A percentile compares a stretch with the other conserved stretches of the same genome.
phyloP scores from a whole-genome alignment of 2,888 invertebrate species.

The Aphidius colemani region DNA sequence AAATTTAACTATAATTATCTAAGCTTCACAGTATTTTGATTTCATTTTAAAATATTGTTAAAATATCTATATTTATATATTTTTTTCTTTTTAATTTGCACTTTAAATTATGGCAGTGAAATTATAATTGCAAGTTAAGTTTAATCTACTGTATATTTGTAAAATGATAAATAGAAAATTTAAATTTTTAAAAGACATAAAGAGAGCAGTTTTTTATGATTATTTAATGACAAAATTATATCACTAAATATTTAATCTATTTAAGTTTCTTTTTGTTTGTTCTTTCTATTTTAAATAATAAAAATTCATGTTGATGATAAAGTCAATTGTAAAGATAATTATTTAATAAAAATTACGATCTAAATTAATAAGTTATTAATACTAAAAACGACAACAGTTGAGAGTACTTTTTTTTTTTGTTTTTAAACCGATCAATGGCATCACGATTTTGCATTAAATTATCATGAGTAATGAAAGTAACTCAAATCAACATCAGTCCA shows the following conservation, averaged over 20 bases:
- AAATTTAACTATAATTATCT: background rate
- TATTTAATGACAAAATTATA: background rate
- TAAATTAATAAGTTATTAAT: conserved; percentile 30
- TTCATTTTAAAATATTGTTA: too few relatives aligned
- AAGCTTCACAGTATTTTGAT: background rate
- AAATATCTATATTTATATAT: background rate
- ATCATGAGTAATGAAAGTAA: conserved; percentile 2
- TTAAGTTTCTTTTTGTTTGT: background rate
- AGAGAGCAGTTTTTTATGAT: background rate
- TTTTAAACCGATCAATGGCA: background rate
- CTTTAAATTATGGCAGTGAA: conserved; percentile 34
- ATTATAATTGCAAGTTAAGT: conserved; percentile 4
- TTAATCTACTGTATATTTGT: background rate
- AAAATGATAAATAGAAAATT: too few relatives aligned
- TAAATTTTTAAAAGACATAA: background rate
- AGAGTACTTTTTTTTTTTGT: conserved; percentile 1
- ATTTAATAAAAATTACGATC: conserved; percentile 18
- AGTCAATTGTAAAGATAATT: conserved; percentile 5
- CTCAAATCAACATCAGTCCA: conserved; percentile 15
- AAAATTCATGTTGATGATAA: conserved; percentile 1
- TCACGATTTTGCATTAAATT: background rate
- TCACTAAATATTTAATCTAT: background rate
- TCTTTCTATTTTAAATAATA: background rate
- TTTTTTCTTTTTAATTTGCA: conserved; percentile 14
- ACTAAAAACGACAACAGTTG: conserved; percentile 20